Percentiles rank a stretch among this genome's conserved stretches.
These are phyloP conservation scores for Nannobrachium achirus DNA, from an alignment of 2,113 vertebrate genomes.

Conservation along the genomic window DNA sequence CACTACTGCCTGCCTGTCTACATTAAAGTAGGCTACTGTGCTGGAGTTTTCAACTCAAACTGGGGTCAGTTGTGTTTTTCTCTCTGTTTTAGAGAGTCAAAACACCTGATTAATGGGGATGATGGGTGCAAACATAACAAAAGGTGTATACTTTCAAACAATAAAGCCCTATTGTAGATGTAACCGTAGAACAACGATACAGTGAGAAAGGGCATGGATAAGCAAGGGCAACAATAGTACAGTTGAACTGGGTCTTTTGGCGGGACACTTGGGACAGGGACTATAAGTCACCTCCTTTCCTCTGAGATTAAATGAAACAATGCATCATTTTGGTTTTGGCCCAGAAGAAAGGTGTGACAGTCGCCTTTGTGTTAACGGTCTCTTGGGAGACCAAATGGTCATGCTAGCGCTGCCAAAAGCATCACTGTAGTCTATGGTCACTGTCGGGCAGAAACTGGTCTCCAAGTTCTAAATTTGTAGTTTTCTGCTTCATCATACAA, in stretches of 20 bases:
- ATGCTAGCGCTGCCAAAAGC: slow-evolving; percentile 23
- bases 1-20: too few species aligned
- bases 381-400: slow-evolving; percentile 26
- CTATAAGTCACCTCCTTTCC: slow-evolving; percentile 61
- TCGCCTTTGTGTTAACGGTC: slow-evolving; percentile 39
- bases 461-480: too few species aligned
- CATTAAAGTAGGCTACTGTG: too few species aligned
- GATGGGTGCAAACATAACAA: too few species aligned
- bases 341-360: slow-evolving; percentile 49
- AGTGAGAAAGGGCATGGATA: slow-evolving; percentile 27
- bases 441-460: too few species aligned
- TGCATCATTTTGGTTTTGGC: slow-evolving; percentile 47
- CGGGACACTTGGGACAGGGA: slow-evolving; percentile 46
- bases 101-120: too few species aligned
- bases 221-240: slow-evolving; percentile 57
- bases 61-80: too few species aligned
- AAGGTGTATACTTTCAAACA: too few species aligned
- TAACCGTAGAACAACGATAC: slow-evolving; percentile 13
- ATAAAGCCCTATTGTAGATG: too few species aligned
- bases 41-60: too few species aligned
- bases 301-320: slow-evolving; percentile 67
- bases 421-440: slow-evolving; percentile 35
- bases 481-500: too few species aligned
- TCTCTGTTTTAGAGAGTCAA: too few species aligned
- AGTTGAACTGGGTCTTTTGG: slow-evolving; percentile 63